Conservation (phyloP, 2,113 vertebrate species). For the Brachyhypopomus gauderio region DNA sequence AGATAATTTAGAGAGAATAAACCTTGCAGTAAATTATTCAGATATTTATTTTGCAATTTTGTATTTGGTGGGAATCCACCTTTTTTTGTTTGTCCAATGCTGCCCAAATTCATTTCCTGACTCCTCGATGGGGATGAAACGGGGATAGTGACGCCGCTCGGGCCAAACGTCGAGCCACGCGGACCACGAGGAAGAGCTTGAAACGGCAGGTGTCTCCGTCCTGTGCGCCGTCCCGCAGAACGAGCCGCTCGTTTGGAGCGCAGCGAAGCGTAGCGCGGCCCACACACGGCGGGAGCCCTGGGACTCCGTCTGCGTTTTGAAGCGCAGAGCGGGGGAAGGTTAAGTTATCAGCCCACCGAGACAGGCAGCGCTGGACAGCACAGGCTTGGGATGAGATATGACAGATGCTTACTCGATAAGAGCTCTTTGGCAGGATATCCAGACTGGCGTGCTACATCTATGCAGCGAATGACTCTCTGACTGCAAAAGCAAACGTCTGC, state of each 20-base stretch:
- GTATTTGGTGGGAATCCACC: too few relatives aligned
- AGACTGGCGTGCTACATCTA: conserved; percentile 32
- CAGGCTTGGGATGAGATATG: conserved; percentile 63
- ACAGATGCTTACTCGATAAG: conserved; percentile 74
- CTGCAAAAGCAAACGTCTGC: conserved; percentile 34
- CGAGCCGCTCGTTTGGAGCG: conserved; percentile 60
- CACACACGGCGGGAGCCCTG: conserved; percentile 66
- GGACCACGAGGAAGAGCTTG: conserved; percentile 13
- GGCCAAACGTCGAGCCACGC: background rate
- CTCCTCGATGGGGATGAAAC: background rate
- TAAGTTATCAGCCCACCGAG: conserved; percentile 66
- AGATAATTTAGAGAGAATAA: too few relatives aligned
- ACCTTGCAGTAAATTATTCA: too few relatives aligned
- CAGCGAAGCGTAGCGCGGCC: conserved; percentile 63
- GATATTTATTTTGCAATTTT: too few relatives aligned
- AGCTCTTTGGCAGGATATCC: conserved; percentile 54
- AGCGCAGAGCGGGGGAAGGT: conserved; percentile 58
- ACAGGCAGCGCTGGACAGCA: conserved; percentile 56
- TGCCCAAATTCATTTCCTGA: too few relatives aligned
- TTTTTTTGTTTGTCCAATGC: too few relatives aligned
- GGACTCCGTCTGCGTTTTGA: conserved; percentile 60
- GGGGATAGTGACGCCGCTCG: background rate
- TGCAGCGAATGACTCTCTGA: conserved; percentile 51
- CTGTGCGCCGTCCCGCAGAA: conserved; percentile 45
- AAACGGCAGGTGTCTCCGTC: conserved; percentile 44